phyloP scores from a whole-genome alignment of 1,140 invertebrate genomes.

The Chymomyza costata region DNA sequence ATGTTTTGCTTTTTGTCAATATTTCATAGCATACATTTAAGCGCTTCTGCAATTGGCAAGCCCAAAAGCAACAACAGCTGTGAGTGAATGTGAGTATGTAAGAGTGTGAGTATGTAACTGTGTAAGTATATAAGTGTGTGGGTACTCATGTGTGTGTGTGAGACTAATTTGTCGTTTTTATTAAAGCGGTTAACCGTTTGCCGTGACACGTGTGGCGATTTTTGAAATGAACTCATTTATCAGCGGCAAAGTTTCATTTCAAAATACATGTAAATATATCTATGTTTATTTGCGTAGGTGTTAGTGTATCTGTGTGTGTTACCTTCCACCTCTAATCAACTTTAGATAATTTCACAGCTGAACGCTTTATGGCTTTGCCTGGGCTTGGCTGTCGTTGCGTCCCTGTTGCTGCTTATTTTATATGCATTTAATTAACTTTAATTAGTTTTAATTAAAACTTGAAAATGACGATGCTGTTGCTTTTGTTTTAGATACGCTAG shows the following conservation, averaged over 20 bases:
- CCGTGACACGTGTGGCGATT: conserved; percentile 29
- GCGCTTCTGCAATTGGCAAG: conserved; percentile 3
- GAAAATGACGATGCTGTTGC: conserved; percentile 25
- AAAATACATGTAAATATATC: too few species aligned
- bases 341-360: conserved; percentile 32
- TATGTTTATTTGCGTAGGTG: conserved; percentile 7
- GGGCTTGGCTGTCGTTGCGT: neutral
- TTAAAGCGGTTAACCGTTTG: conserved; percentile 9
- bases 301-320: too few species aligned
- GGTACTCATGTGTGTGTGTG: too few species aligned
- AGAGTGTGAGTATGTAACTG: too few species aligned
- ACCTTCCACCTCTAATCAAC: conserved; percentile 18
- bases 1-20: conserved; percentile 20
- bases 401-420: conserved; percentile 9
- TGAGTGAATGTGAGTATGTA: too few species aligned
- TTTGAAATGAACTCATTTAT: conserved; percentile 35
- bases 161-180: conserved; percentile 16
- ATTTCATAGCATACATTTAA: conserved; percentile 1
- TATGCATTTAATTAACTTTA: conserved; percentile 44
- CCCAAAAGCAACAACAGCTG: too few species aligned
- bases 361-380: neutral
- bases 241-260: conserved; percentile 8
- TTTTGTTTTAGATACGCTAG: conserved; percentile 14
- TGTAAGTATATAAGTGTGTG: too few species aligned
- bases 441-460: conserved; percentile 45